Evolutionary conservation across 2,888 invertebrate species (phyloP).

Genomic region (Synanthedon andrenaeformis): DNA sequence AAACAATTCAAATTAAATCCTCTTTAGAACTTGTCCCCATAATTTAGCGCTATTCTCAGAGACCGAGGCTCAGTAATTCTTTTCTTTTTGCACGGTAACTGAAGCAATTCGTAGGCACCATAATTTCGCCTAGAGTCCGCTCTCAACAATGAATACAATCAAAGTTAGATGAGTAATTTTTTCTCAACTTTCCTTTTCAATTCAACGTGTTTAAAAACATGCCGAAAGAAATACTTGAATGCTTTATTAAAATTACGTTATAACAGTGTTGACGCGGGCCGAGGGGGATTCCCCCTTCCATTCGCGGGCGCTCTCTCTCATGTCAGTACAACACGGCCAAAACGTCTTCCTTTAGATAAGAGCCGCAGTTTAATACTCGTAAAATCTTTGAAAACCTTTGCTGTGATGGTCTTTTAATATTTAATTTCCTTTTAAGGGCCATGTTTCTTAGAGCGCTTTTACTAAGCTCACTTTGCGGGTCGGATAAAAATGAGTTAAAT

Average conservation of each 20-base stretch:
- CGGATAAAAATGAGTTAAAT: conserved; percentile 23
- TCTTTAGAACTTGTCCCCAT: conserved; percentile 6
- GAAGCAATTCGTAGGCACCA: too few species aligned
- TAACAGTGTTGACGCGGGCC: conserved; percentile 36
- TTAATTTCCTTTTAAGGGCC: conserved; percentile 53
- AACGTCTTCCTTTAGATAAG: conserved; percentile 27
- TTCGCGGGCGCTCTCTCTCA: not conserved
- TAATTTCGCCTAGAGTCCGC: too few species aligned
- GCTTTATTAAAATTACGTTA: conserved; percentile 58
- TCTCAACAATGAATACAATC: conserved; percentile 31
- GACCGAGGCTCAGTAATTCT: not conserved
- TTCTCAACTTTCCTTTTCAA: conserved; percentile 7
- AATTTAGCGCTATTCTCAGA: not conserved
- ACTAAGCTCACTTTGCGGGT: conserved; percentile 22
- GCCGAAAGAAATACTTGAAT: conserved; percentile 21
- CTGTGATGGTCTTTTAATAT: conserved; percentile 57
- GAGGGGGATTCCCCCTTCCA: conserved; percentile 13
- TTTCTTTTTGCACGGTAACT: not conserved
- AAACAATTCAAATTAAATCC: conserved; percentile 41
- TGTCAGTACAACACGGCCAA: conserved; percentile 19
- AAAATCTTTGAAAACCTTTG: conserved; percentile 31
- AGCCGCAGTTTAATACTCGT: conserved; percentile 46
- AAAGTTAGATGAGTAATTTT: conserved; percentile 31
- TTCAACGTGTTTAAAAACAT: not conserved
- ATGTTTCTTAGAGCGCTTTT: conserved; percentile 25